These are phyloP conservation scores for Euspilapteryx auroguttella DNA, from an alignment of 2,888 invertebrate genomes.

Conservation along the genomic window DNA sequence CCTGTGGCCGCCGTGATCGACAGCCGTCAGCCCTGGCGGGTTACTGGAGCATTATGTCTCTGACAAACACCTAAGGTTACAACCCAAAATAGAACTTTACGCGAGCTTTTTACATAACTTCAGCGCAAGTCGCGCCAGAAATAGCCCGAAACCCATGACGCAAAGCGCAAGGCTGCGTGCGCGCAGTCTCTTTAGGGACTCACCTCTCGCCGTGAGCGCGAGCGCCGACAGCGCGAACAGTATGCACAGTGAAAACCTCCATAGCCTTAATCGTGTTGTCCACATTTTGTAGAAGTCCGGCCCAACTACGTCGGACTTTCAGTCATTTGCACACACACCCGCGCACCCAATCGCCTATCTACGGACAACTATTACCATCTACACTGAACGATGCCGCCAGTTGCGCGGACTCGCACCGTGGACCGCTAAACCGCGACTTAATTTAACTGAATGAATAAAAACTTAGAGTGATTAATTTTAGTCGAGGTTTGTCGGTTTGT, in stretches of 20 bases:
- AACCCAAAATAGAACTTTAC: slow-evolving; percentile 53
- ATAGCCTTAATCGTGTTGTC: slow-evolving; percentile 51
- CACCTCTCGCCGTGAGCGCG: slow-evolving; percentile 40
- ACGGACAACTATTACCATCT: slow-evolving; percentile 32
- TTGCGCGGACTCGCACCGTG: too few relatives aligned
- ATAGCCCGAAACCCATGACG: slow-evolving; percentile 50
- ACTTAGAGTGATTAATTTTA: slow-evolving; percentile 13
- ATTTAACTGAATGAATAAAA: too few relatives aligned
- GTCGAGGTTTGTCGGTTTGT: slow-evolving; percentile 39
- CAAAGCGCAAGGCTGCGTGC: slow-evolving; percentile 16
- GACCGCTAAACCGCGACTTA: slow-evolving; percentile 32
- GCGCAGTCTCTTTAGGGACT: slow-evolving; percentile 16
- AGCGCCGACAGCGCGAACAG: slow-evolving; percentile 37
- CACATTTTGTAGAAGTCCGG: slow-evolving; percentile 50
- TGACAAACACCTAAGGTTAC: slow-evolving; percentile 45
- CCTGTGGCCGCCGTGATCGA: not conserved
- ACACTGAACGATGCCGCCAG: slow-evolving; percentile 36
- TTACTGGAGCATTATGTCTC: slow-evolving; percentile 38
- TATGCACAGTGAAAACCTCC: slow-evolving; percentile 55
- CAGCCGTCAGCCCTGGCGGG: slow-evolving; percentile 14
- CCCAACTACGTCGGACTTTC: slow-evolving; percentile 44
- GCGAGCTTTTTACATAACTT: slow-evolving; percentile 62
- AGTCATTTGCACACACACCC: slow-evolving; percentile 59
- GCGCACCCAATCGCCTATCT: slow-evolving; percentile 52
- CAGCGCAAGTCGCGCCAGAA: slow-evolving; percentile 57